Percentiles rank a stretch among this genome's conserved stretches.
These are phyloP conservation scores for Caiman crocodilus DNA, from an alignment of 2,797 vertebrate species.

Conservation along the genomic window DNA sequence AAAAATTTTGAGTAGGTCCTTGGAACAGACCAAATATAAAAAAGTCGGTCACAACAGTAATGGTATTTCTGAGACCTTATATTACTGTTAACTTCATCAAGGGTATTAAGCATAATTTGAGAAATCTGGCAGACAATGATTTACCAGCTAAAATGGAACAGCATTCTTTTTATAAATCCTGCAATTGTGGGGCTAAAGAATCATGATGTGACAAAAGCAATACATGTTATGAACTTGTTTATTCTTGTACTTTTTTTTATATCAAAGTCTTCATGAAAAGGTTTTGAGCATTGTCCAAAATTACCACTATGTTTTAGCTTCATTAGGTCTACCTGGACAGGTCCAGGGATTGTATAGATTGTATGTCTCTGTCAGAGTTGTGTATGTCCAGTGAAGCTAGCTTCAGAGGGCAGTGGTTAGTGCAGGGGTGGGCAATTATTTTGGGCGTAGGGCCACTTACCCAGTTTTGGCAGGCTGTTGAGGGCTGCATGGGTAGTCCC, in stretches of 20 bases:
- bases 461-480: too few species aligned
- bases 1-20: neutral
- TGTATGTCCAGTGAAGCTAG: neutral
- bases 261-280: neutral
- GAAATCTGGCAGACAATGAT: conserved; percentile 39
- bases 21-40: neutral
- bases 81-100: too few species aligned
- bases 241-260: neutral
- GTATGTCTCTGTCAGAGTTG: neutral
- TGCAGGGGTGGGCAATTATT: too few species aligned
- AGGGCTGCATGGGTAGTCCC: too few species aligned
- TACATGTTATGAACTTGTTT: neutral
- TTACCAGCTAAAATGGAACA: conserved; percentile 52
- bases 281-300: neutral
- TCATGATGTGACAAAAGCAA: neutral
- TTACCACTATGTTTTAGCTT: neutral
- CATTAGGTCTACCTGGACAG: neutral
- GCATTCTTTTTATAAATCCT: conserved; percentile 9
- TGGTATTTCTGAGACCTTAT: neutral
- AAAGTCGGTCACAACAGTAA: neutral
- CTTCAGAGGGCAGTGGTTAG: neutral
- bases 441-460: too few species aligned
- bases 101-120: conserved; percentile 8
- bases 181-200: conserved; percentile 10
- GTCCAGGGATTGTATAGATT: neutral